Evolutionary conservation across 2,888 invertebrate genomes (phyloP).

Genomic region (Microctonus brassicae): DNA sequence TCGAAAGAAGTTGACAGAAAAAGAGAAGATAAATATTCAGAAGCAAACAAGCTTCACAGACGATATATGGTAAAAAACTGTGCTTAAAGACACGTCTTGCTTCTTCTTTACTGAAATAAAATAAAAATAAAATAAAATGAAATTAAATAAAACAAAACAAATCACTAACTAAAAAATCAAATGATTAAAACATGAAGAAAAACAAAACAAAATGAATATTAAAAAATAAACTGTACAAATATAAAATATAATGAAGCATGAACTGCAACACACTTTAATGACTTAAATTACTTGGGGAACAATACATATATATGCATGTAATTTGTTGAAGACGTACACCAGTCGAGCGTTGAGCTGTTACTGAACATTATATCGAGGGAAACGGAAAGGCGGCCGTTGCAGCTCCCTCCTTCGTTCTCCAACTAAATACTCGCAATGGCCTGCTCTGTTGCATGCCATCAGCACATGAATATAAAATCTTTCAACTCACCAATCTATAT

Average conservation of each 20-base stretch:
- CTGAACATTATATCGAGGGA: constrained; percentile 24
- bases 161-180: constrained; percentile 25
- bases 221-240: neutral
- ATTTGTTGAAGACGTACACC: constrained; percentile 21
- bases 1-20: constrained; percentile 23
- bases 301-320: neutral
- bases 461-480: constrained; percentile 24
- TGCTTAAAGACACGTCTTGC: constrained; percentile 31
- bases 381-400: constrained; percentile 23
- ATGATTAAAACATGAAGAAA: constrained; percentile 13
- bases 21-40: constrained; percentile 26
- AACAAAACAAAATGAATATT: constrained; percentile 11
- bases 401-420: constrained; percentile 29
- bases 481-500: neutral
- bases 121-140: constrained; percentile 40
- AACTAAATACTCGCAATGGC: constrained; percentile 14
- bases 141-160: constrained; percentile 39
- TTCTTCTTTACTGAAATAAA: constrained; percentile 43
- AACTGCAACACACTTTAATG: constrained; percentile 11
- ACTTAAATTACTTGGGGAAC: constrained; percentile 18
- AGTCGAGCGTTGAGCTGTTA: constrained; percentile 28
- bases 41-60: constrained; percentile 30
- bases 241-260: constrained; percentile 10
- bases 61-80: constrained; percentile 42
- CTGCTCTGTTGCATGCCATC: constrained; percentile 14